Percentiles rank a stretch among this genome's conserved stretches.
Evolutionary conservation across 2,797 vertebrate genomes (phyloP).

Genomic region (Tiaroga cobitis): DNA sequence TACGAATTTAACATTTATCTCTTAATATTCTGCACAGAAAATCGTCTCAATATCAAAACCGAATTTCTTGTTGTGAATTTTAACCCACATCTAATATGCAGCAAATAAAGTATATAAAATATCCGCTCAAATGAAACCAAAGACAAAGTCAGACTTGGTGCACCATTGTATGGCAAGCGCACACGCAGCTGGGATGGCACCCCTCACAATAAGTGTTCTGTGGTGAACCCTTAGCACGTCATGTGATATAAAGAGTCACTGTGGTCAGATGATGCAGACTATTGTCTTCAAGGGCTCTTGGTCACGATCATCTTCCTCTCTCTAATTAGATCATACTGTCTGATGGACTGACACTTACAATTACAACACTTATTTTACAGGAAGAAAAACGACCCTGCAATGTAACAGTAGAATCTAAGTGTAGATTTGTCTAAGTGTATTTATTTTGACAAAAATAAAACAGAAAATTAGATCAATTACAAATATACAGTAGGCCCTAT

Average conservation of each 20-base stretch:
- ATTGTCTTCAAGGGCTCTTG: constrained; percentile 58
- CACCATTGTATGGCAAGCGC: constrained; percentile 42
- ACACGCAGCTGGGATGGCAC: constrained; percentile 55
- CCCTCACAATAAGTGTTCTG: constrained; percentile 61
- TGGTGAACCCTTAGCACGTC: constrained; percentile 52
- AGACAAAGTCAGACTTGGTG: constrained; percentile 47
- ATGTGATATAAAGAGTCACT: constrained; percentile 59
- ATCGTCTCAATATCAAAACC: background rate
- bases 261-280: constrained; percentile 61
- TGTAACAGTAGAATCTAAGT: background rate
- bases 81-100: background rate
- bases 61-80: background rate
- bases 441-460: background rate
- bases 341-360: constrained; percentile 41
- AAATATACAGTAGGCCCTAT: background rate
- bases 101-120: constrained; percentile 1
- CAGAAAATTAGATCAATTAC: background rate
- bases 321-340: constrained; percentile 45
- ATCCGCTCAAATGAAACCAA: constrained; percentile 62
- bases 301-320: constrained; percentile 50
- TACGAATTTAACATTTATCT: background rate
- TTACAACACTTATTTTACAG: background rate
- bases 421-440: background rate
- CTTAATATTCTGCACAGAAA: background rate
- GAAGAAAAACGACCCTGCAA: background rate